Conservation (phyloP, 2,888 invertebrate genomes). For the Leptogaster cylindrica region DNA sequence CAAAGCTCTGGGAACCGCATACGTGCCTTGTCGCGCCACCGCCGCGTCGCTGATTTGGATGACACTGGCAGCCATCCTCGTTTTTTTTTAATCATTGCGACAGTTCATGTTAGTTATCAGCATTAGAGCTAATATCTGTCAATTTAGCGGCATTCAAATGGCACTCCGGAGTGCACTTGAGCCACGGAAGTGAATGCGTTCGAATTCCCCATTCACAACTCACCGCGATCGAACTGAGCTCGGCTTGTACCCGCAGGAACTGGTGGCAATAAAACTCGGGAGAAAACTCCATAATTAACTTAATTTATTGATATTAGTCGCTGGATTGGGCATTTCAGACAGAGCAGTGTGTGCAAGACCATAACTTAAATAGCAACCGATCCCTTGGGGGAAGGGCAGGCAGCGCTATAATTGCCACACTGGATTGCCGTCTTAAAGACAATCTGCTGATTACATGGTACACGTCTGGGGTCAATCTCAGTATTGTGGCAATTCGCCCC, state of each 20-base stretch:
- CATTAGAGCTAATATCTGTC: slow-evolving; percentile 47
- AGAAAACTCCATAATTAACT: background rate
- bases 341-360: too few relatives aligned
- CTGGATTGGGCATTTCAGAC: too few relatives aligned
- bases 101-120: slow-evolving; percentile 24
- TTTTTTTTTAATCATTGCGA: background rate
- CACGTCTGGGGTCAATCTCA: too few relatives aligned
- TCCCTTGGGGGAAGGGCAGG: too few relatives aligned
- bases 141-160: slow-evolving; percentile 45
- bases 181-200: background rate
- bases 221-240: slow-evolving; percentile 8
- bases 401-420: too few relatives aligned
- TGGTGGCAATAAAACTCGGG: slow-evolving; percentile 1
- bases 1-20: background rate
- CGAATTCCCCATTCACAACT: background rate
- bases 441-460: too few relatives aligned
- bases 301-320: too few relatives aligned
- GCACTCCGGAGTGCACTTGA: slow-evolving; percentile 33
- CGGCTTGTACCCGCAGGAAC: background rate
- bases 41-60: slow-evolving; percentile 2
- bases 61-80: background rate
- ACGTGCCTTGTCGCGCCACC: too few relatives aligned
- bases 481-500: too few relatives aligned
- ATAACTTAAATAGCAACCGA: too few relatives aligned
- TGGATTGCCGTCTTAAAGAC: too few relatives aligned